Base-by-base conservation (phyloP, 2,797 vertebrate genomes). In the Dryobates pubescens region DNA sequence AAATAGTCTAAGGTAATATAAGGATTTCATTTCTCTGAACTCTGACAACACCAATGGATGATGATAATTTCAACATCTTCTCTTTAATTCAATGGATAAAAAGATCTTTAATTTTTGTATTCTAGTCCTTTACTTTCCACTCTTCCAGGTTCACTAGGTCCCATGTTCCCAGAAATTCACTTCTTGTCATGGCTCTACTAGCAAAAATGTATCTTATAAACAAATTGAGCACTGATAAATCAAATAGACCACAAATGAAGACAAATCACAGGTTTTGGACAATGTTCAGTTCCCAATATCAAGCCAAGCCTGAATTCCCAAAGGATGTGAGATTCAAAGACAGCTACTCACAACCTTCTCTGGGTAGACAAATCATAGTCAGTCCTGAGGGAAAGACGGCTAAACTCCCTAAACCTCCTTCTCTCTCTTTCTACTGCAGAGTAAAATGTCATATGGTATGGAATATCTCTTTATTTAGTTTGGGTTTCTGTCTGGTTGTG, bases 331-430 rank as follows among this genome's bases (percentile, higher is more conserved):
- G 10, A 34, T 17, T 74, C n/a, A 86, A 86, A 82, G 22, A 30
- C 8, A 56, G 20, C 53, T 59, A 19, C 18, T 71, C 9, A 54
- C 7, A 18, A 9, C 27, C 8, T 73, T 10, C 10, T 6, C 9
- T 8, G 7, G 27, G 4, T 3, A 67, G 53, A 62, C 7, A 69
- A 86, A 79, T 56, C 38, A 9, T 14, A 43, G 10, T n/a, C 34
- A 49, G 11, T 49, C 29, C 38, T 59, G 11, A 70, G 15, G 13
- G 36, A 58, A 23, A 26, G 11, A 20, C 19, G 6, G 4, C 2
- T 72, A 47, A 18, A 3, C 11, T 72, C 8, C 26, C 18, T 56
- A 43, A 65, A 23, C 3, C 1, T 1, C 0, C 8, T 61, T 61
- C 17, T 58, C 17, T 32, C 10, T 22, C 13, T 77, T 86, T 76